Percentiles rank a stretch among this genome's conserved stretches.
Conservation (phyloP, 2,113 vertebrate species). For the Perca schrenkii region DNA sequence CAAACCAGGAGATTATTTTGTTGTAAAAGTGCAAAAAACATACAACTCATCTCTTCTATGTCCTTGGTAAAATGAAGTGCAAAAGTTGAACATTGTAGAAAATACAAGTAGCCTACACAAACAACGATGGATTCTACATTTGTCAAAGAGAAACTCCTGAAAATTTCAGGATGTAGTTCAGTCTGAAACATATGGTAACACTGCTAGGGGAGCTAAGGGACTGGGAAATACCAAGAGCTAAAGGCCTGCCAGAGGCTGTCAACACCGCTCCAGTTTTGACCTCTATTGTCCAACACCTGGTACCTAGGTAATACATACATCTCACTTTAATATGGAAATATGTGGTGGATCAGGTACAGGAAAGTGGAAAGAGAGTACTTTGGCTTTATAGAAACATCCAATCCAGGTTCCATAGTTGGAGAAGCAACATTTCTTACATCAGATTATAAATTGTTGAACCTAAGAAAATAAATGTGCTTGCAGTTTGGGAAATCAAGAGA, state of each 20-base stretch:
- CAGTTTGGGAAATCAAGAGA: slow-evolving; percentile 7
- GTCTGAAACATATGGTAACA: slow-evolving; percentile 11
- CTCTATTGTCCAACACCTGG: slow-evolving; percentile 21
- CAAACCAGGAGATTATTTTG: too few species aligned
- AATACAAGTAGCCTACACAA: background rate
- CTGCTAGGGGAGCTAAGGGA: background rate
- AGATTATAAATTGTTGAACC: background rate
- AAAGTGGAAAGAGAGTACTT: background rate
- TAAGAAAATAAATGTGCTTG: background rate
- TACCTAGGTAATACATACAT: background rate
- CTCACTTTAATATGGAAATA: slow-evolving; percentile 1
- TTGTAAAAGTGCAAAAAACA: too few species aligned
- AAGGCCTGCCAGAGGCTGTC: slow-evolving; percentile 5
- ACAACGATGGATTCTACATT: background rate
- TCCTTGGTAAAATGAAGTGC: background rate
- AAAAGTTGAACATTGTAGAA: background rate
- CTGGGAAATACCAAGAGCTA: slow-evolving; percentile 7
- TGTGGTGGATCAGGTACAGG: background rate
- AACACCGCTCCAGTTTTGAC: slow-evolving; percentile 1
- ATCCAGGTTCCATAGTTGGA: background rate
- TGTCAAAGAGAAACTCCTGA: background rate
- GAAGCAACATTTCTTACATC: background rate
- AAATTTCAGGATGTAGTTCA: background rate
- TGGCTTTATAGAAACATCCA: background rate
- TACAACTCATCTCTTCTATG: background rate